Percentiles rank a stretch among this genome's conserved stretches.
These are phyloP conservation scores for Oryzias curvinotus DNA, from an alignment of 2,113 vertebrate genomes.

Conservation along the genomic window DNA sequence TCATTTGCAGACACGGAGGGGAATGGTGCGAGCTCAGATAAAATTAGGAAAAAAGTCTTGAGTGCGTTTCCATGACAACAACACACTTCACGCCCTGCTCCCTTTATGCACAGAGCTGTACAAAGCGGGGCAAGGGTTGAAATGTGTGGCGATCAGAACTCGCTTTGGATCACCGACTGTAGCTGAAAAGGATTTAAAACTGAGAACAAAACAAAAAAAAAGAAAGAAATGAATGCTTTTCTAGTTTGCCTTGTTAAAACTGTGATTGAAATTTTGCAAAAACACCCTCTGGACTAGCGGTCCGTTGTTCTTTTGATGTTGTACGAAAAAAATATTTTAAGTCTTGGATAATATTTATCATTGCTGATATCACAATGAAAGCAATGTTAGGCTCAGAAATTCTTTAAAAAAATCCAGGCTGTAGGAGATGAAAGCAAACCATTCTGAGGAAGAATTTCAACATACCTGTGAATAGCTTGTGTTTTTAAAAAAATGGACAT, in stretches of 20 bases:
- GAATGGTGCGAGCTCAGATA: conserved; percentile 49
- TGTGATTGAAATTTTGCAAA: too few species aligned
- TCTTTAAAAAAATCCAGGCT: neutral
- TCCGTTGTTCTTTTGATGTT: too few species aligned
- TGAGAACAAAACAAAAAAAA: too few species aligned
- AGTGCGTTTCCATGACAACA: conserved; percentile 63
- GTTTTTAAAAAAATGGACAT: neutral
- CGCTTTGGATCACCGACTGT: conserved; percentile 12
- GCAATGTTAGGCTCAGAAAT: neutral
- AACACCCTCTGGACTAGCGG: too few species aligned
- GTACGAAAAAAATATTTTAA: too few species aligned
- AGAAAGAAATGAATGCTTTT: too few species aligned
- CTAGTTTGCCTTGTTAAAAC: too few species aligned
- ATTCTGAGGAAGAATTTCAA: neutral
- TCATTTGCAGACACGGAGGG: conserved; percentile 31
- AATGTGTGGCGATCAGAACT: conserved; percentile 14
- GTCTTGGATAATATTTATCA: too few species aligned
- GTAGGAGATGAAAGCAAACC: neutral
- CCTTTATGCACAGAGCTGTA: neutral
- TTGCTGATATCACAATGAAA: neutral
- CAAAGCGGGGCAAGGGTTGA: conserved; percentile 4
- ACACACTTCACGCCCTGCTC: conserved; percentile 44
- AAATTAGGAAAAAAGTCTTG: conserved; percentile 64
- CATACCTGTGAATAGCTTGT: too few species aligned
- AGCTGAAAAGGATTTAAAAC: neutral